Conservation (phyloP, 2,888 invertebrate species). For the Oscheius sp. region DNA sequence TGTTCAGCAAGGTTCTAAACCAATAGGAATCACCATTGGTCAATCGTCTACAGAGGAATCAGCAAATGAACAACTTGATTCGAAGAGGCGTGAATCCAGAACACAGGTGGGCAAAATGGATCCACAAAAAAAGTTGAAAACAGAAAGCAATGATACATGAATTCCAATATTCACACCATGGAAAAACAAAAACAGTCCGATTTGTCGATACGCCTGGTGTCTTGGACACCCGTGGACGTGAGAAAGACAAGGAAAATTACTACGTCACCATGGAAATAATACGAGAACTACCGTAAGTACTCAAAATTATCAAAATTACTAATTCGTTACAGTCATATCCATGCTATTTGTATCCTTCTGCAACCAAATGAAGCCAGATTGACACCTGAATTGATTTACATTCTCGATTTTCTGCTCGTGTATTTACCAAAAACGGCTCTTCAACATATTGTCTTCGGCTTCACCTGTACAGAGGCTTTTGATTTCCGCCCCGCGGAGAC, state of each 20-base stretch:
- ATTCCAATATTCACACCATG: not conserved
- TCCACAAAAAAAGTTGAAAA: too few species aligned
- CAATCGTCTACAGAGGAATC: too few species aligned
- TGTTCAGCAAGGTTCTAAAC: too few species aligned
- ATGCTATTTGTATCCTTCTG: slow-evolving; percentile 51
- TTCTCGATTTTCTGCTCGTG: slow-evolving; percentile 54
- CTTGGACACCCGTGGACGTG: not conserved
- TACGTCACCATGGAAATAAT: not conserved
- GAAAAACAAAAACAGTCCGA: not conserved
- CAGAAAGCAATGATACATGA: not conserved
- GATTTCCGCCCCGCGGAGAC: not conserved
- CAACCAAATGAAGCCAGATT: slow-evolving; percentile 46
- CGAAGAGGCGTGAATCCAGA: not conserved
- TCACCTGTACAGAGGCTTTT: slow-evolving; percentile 51
- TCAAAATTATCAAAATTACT: too few species aligned
- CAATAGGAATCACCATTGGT: too few species aligned
- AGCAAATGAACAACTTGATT: too few species aligned
- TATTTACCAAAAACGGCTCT: slow-evolving; percentile 53
- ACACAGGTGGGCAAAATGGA: not conserved
- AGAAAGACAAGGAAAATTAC: slow-evolving; percentile 14
- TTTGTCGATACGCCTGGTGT: slow-evolving; percentile 28
- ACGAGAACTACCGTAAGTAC: too few species aligned
- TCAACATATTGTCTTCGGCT: slow-evolving; percentile 60
- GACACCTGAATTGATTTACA: slow-evolving; percentile 49
- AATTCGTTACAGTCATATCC: slow-evolving; percentile 23